Evolutionary conservation across 2,797 vertebrate species (phyloP), one percentile per base, ranked within the genome.

Genomic region (Tokudaia muenninki): DNA sequence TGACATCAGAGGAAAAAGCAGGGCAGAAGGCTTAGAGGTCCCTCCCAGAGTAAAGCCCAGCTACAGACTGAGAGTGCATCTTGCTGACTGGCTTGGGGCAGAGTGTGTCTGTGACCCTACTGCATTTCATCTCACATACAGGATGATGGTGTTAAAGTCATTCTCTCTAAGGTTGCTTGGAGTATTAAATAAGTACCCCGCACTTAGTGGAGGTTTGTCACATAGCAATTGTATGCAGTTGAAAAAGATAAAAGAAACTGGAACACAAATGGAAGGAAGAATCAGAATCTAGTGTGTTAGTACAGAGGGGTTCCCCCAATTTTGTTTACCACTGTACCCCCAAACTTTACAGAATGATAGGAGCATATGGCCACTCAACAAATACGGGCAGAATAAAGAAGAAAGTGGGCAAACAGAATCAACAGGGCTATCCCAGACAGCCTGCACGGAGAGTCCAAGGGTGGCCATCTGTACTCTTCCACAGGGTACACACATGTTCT

Each of bases 21-120:
- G 82, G 41, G 7, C 22, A 47, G 41, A 24, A 7, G 26, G 9
- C 61, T 61, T 7, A 7, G 9, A 4, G 10, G 0, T 10, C 44
- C 52, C 52, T 10, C 44, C 52, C 52, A 59, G 59, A 81, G 34
- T 9, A 14, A 47, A 57, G 4, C 12, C 67, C 67, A 61, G 34
- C 16, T 59, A 1, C 16, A 37, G 12, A 37, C 3, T 7, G 8
- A 14, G 75, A 7, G 26, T 1, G 3, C 6, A 6, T 7, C n/a
- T 37, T 26, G 29, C 61, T n/a, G 17, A 37, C 37, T 65, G 50
- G 16, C 21, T 67, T 12, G 29, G 81, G 7, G 29, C 11, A 59
- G 37, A 57, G 52, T 19, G 26, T 44, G 21, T 41, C 92, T 34
- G 26, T 44, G 6, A n/a, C 59, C n/a, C 4, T 70, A 26, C 63